Evolutionary conservation across 2,113 vertebrate species (phyloP).

Genomic region (Herpailurus yagouaroundi): DNA sequence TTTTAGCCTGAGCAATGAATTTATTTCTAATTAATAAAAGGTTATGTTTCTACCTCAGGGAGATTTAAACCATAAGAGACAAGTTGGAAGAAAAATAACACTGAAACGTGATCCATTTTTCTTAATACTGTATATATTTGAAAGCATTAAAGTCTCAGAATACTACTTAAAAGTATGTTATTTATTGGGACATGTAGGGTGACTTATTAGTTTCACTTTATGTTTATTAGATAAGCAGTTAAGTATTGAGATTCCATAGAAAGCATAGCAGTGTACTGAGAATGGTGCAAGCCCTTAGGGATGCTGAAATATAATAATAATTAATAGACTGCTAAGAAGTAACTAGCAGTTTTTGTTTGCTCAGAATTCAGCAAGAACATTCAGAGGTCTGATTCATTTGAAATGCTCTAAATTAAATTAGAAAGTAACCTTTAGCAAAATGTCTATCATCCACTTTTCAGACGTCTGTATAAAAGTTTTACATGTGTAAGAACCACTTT

Average conservation of each 20-base stretch:
- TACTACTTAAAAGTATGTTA: background rate
- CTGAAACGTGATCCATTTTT: background rate
- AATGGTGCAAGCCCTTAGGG: background rate
- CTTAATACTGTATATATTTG: background rate
- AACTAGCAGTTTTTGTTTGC: background rate
- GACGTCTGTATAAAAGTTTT: background rate
- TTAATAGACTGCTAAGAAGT: background rate
- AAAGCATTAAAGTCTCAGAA: background rate
- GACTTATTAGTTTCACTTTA: background rate
- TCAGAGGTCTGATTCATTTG: background rate
- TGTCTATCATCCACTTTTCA: background rate
- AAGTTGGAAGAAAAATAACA: background rate
- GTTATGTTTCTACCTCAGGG: background rate
- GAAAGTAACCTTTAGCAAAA: conserved; percentile 11
- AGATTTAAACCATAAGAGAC: conserved; percentile 42
- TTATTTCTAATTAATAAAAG: conserved; percentile 49
- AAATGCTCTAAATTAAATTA: conserved; percentile 56
- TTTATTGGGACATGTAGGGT: background rate
- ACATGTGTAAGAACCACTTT: background rate
- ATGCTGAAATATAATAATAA: background rate
- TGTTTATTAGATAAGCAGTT: background rate
- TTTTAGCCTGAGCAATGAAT: background rate
- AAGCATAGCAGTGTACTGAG: background rate
- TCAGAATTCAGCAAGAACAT: background rate
- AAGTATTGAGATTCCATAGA: background rate